These are phyloP conservation scores for Megaleporinus macrocephalus DNA, from an alignment of 2,113 vertebrate species.

Conservation along the genomic window DNA sequence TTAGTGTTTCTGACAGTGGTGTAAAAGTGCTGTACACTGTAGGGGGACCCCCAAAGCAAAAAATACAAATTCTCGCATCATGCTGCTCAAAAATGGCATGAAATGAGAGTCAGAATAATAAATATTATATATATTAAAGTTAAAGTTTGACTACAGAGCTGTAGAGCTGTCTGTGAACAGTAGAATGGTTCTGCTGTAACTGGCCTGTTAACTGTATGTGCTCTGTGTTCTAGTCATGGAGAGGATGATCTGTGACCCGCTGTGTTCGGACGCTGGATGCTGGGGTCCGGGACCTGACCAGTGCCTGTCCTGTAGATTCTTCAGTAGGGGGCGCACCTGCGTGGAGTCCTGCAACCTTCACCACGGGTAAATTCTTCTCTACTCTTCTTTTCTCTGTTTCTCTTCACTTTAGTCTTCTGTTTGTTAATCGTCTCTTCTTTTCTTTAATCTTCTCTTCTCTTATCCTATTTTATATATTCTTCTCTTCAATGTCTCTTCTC, in stretches of 20 bases:
- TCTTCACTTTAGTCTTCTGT: not conserved
- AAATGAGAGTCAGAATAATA: too few species aligned
- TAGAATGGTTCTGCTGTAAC: not conserved
- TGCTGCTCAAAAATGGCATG: too few species aligned
- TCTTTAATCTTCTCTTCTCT: not conserved
- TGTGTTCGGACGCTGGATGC: slow-evolving; percentile 92
- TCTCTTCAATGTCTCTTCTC: not conserved
- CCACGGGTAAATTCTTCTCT: slow-evolving; percentile 83
- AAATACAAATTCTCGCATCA: too few species aligned
- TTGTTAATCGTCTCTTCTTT: not conserved
- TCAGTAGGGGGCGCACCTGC: slow-evolving; percentile 89
- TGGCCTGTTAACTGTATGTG: not conserved
- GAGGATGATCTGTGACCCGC: slow-evolving; percentile 88
- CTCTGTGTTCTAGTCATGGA: slow-evolving; percentile 80
- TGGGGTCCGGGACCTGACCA: slow-evolving; percentile 96
- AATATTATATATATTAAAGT: too few species aligned
- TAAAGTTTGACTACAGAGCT: too few species aligned
- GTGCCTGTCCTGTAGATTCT: slow-evolving; percentile 90
- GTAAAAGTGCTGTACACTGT: too few species aligned
- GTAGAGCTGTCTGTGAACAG: too few species aligned
- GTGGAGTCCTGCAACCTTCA: slow-evolving; percentile 92
- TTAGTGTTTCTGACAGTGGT: too few species aligned
- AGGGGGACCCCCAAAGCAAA: too few species aligned
- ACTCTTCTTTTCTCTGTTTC: not conserved
- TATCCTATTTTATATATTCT: not conserved